phyloP scores from a whole-genome alignment of 2,113 vertebrate genomes.

The Nannospalax galili region DNA sequence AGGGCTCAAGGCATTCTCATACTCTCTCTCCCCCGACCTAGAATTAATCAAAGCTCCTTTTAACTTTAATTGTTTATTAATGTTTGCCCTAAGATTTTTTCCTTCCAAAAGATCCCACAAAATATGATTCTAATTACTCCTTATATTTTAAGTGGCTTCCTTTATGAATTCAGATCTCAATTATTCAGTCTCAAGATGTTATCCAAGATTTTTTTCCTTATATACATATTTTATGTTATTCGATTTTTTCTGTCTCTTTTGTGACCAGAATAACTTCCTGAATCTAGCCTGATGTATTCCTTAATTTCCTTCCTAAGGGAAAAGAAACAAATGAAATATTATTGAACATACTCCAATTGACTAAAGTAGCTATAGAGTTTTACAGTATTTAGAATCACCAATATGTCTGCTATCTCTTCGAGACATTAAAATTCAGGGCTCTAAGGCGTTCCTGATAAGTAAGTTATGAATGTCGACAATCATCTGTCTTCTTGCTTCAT shows the following conservation, averaged over 20 bases:
- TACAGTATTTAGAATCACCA: neutral
- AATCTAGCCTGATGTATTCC: neutral
- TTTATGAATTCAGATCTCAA: neutral
- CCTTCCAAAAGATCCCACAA: slow-evolving; percentile 2
- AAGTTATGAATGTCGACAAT: neutral
- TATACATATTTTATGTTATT: neutral
- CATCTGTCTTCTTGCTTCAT: neutral
- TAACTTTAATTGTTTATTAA: slow-evolving; percentile 35
- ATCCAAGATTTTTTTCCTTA: neutral
- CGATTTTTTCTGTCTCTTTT: slow-evolving; percentile 4
- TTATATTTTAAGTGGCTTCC: neutral
- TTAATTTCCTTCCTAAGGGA: neutral
- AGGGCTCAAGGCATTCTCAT: neutral
- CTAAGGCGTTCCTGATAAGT: neutral
- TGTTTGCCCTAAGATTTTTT: neutral
- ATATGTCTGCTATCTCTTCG: neutral
- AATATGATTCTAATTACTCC: neutral
- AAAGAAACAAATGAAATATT: neutral
- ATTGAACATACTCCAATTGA: neutral
- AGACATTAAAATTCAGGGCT: neutral
- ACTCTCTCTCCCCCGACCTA: neutral
- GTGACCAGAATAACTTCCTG: slow-evolving; percentile 1
- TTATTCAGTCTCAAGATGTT: neutral
- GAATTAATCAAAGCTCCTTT: slow-evolving; percentile 16
- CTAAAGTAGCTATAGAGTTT: neutral